Base-by-base conservation (phyloP, 2,797 vertebrate species). In the Crocidura indochinensis region DNA sequence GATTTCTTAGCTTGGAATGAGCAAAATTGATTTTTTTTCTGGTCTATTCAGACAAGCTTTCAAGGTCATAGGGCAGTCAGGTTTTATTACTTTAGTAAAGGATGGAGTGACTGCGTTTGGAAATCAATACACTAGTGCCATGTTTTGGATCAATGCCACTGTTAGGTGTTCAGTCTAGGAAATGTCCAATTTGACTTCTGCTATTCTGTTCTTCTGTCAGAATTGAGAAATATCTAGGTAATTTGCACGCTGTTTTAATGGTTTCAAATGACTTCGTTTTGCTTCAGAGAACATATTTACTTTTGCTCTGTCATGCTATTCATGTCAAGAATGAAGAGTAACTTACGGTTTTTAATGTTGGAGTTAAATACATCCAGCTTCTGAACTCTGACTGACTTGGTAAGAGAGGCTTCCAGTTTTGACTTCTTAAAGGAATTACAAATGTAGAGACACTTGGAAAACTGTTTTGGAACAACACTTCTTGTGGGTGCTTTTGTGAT, bases 71-170 rank as follows among this genome's bases (percentile, higher is more conserved):
- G 47, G 62, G 44, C 65, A 77, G 73, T 67, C 26, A 75, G 84
- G 68, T 96, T 96, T 97, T 97, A 94, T 96, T 86, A 62, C 27
- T 92, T 94, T 79, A 81, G 86, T 93, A 95, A 96, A 95, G 85
- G 94, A 53, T 60, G 84, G 62, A 2, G 11, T 85, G 51, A 1
- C 14, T 73, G 47, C 77, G 51, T 87, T 94, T 87, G 90, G 96
- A 97, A 97, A 97, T 97, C 96, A 95, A 72, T 95, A 92, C 8
- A 65, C 91, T 51, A 56, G 89, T 94, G 88, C 91, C 26, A 5
- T 51, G 46, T 89, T 87, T 95, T 15, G 27, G 47, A 81, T 95
- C 92, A 85, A 77, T 94, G 93, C 92, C 75, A 84, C 0, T 11
- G 22, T 84, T 91, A 92, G 46, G 46, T 75, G 81, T 94, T 96